Percentiles rank a stretch among this genome's conserved stretches.
Evolutionary conservation across 2,888 invertebrate genomes (phyloP).

Genomic region (Halocaridina rubra): DNA sequence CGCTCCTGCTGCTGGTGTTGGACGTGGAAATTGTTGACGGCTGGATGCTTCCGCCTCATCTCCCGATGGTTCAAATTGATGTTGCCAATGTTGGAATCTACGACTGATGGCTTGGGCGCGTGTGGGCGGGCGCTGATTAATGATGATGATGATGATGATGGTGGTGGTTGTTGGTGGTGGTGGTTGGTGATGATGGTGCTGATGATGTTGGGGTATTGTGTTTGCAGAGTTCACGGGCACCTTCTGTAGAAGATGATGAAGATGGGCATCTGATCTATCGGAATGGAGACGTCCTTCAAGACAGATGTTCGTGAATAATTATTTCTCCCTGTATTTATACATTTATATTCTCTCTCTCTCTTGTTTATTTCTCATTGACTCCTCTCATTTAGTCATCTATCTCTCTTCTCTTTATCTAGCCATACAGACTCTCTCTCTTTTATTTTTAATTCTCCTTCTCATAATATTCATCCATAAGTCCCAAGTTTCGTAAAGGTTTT

Average conservation of each 20-base stretch:
- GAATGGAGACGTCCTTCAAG: conserved; percentile 98
- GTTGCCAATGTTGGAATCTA: too few species aligned
- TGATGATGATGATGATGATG: background rate
- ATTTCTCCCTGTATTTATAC: conserved; percentile 43
- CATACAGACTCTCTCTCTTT: background rate
- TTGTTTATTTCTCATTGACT: background rate
- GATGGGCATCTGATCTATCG: conserved; percentile 99
- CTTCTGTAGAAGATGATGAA: conserved; percentile 98
- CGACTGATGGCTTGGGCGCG: too few species aligned
- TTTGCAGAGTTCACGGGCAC: conserved; percentile 84
- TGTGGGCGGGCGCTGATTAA: too few species aligned
- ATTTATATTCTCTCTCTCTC: conserved; percentile 13
- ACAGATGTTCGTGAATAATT: conserved; percentile 77
- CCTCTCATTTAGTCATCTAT: background rate
- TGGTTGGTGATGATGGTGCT: too few species aligned
- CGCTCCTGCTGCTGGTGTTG: background rate
- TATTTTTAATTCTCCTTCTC: background rate
- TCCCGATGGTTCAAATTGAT: too few species aligned
- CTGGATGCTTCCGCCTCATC: too few species aligned
- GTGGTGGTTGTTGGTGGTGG: background rate
- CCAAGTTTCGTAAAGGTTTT: too few species aligned
- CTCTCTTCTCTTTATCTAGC: background rate
- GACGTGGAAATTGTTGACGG: background rate
- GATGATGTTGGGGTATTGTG: background rate
- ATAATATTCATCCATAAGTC: too few species aligned